Base-by-base conservation (phyloP, 2,888 invertebrate species). In the Pseudanteris insignis region DNA sequence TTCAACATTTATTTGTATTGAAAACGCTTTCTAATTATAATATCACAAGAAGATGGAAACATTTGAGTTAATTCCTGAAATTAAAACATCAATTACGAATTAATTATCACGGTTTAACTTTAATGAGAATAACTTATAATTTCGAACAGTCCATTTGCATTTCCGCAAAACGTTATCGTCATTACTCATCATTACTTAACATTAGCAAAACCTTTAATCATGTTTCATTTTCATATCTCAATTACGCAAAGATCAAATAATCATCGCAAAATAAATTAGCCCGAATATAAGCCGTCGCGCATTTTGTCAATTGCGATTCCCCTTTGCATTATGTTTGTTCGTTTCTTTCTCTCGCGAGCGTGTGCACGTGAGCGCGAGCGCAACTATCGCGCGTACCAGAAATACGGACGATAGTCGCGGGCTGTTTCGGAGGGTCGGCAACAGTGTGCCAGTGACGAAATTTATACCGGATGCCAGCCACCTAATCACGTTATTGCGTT, bases 401-500 rank as follows among this genome's bases (percentile, higher is more conserved):
- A 64, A 60, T 64, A 60, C 59, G 44, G 57, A 60, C 46, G 30
- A 59, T 60, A 48, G 36, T 55, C 38, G 50, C 55, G 55, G 32
- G 50, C 38, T 61, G 40, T 43, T 55, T 55, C 44, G 50, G 50
- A 50, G 47, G 55, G 58, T 60, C 50, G 43, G 60, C 55, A 53
- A 57, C 48, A 46, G 51, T 65, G 47, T 64, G 68, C 58, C 64
- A 65, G 70, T 68, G 73, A 68, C 65, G 64, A 74, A 76, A 77
- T 77, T 77, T 76, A 77, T 74, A 74, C 75, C 75, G 76, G 76
- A 77, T 76, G 74, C 68, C 70, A 70, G 73, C 73, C 72, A 75
- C 73, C 76, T 77, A 77, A 77, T 77, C 76, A 76, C 71, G 75
- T 76, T 76, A 77, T 76, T 76, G 75, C 74, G 70, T 69, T 74